These are phyloP conservation scores for Neoitamus cyanurus DNA, from an alignment of 2,888 invertebrate species.

Conservation along the genomic window DNA sequence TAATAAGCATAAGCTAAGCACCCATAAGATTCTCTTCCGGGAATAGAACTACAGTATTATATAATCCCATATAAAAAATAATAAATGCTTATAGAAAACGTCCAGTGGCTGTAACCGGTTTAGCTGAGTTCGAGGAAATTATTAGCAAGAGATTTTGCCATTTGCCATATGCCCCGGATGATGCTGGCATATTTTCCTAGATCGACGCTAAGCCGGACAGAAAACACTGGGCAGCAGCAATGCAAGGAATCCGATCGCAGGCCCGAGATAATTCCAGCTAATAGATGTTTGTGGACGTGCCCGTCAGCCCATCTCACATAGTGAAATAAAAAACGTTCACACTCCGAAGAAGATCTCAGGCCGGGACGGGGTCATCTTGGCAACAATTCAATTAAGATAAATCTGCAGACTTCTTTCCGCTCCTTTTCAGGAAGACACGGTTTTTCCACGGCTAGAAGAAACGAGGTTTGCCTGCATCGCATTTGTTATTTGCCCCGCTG, in stretches of 20 bases:
- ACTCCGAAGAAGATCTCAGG: not conserved
- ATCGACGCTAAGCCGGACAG: not conserved
- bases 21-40: not conserved
- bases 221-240: not conserved
- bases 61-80: not conserved
- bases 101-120: not conserved
- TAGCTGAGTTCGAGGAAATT: conserved; percentile 36
- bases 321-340: not conserved
- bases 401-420: conserved; percentile 6
- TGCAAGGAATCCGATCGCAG: conserved; percentile 34
- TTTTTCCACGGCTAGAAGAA: not conserved
- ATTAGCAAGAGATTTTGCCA: conserved; percentile 37
- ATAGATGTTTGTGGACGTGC: conserved; percentile 25
- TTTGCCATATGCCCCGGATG: conserved; percentile 30
- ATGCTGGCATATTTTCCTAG: conserved; percentile 31
- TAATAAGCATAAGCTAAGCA: too few relatives aligned
- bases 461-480: conserved; percentile 3
- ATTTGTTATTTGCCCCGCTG: not conserved
- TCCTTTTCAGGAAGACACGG: not conserved
- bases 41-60: not conserved
- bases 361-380: conserved; percentile 33
- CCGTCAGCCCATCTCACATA: not conserved
- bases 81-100: not conserved
- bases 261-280: conserved; percentile 36
- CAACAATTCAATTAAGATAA: conserved; percentile 45